phyloP scores from a whole-genome alignment of 2,113 vertebrate genomes.

The Arizona elegans region DNA sequence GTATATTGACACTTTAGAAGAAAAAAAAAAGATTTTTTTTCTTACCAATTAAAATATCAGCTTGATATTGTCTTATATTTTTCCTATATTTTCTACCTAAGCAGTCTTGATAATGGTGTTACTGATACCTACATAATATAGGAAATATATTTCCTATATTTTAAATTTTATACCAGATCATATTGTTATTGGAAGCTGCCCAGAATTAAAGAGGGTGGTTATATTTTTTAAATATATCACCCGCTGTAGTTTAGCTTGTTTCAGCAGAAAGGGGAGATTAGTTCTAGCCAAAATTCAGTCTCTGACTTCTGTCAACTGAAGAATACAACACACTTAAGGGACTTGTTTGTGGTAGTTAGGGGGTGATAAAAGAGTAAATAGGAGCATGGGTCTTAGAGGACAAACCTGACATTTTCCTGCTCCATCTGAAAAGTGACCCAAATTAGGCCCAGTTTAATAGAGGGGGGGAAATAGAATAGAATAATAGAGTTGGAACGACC shows the following conservation, averaged over 20 bases:
- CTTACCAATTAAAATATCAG: neutral
- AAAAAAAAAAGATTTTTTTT: neutral
- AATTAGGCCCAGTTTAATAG: neutral
- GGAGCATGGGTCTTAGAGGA: neutral
- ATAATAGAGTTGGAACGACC: too few species aligned
- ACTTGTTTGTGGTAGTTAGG: neutral
- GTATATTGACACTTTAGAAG: neutral
- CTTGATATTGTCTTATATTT: slow-evolving; percentile 30
- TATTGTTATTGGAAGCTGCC: neutral
- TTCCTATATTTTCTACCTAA: slow-evolving; percentile 45
- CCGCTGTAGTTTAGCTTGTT: neutral
- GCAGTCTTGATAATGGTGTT: slow-evolving; percentile 32
- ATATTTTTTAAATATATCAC: neutral
- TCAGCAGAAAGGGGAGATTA: neutral
- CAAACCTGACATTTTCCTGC: neutral
- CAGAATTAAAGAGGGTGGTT: neutral
- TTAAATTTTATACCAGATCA: neutral
- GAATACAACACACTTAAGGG: neutral
- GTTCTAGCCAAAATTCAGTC: neutral
- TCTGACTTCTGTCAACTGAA: neutral
- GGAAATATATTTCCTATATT: slow-evolving; percentile 6
- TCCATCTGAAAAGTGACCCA: neutral
- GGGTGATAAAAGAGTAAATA: neutral
- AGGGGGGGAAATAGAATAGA: neutral
- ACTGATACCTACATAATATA: neutral